These are phyloP conservation scores for Moxostoma hubbsi DNA, from an alignment of 2,797 vertebrate genomes.

Conservation along the genomic window DNA sequence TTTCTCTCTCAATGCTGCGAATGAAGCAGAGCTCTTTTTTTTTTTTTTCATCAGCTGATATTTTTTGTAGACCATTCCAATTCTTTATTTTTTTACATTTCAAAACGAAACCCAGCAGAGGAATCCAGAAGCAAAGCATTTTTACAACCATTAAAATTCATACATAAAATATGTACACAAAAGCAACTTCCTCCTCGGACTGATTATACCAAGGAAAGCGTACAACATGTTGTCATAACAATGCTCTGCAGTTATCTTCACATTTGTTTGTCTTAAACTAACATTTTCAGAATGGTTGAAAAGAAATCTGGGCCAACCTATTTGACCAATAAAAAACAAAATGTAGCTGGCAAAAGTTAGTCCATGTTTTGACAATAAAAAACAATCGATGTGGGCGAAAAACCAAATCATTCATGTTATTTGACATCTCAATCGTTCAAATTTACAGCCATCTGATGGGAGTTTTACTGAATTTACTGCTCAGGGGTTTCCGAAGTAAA, in stretches of 20 bases:
- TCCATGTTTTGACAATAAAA: background rate
- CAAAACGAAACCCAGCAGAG: constrained; percentile 86
- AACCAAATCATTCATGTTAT: background rate
- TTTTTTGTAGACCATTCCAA: constrained; percentile 93
- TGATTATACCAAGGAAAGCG: constrained; percentile 88
- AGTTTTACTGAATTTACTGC: background rate
- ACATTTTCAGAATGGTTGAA: constrained; percentile 78
- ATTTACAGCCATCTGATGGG: constrained; percentile 20
- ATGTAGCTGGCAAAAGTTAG: background rate
- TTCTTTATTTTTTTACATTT: constrained; percentile 96
- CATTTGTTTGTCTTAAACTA: constrained; percentile 74
- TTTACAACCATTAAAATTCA: constrained; percentile 96
- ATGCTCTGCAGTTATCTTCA: constrained; percentile 58
- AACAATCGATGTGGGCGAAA: background rate
- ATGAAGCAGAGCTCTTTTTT: constrained; percentile 74
- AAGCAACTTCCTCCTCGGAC: constrained; percentile 82
- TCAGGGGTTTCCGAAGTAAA: constrained; percentile 21
- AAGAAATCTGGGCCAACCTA: constrained; percentile 71
- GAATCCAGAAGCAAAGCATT: constrained; percentile 89
- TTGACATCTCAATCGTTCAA: constrained; percentile 17
- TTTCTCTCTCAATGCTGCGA: constrained; percentile 68
- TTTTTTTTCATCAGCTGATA: constrained; percentile 74
- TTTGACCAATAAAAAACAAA: constrained; percentile 68
- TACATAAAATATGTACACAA: constrained; percentile 98
- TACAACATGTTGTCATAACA: constrained; percentile 85